phyloP scores from a whole-genome alignment of 30 jellyfish, hydroid and myxozoan species.

The Hydractinia symbiolongicarpus region DNA sequence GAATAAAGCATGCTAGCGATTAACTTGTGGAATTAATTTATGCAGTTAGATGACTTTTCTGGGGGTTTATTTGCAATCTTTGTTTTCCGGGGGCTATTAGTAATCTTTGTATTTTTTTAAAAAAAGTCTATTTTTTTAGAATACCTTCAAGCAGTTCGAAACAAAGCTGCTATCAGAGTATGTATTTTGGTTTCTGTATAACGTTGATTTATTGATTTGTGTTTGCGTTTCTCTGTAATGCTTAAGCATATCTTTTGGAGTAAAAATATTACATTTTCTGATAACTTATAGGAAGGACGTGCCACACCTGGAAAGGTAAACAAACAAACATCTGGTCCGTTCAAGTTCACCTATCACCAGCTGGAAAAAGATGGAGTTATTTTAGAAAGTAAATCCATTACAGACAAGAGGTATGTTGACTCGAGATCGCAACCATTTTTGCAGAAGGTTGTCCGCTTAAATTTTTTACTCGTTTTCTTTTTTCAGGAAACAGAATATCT shows the following conservation, averaged over 20 bases:
- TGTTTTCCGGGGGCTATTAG: no score
- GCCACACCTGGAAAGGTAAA: conserved; percentile 36
- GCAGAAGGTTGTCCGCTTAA: background rate
- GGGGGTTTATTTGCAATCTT: no score
- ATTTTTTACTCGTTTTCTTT: background rate
- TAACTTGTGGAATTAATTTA: no score
- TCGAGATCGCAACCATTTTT: background rate
- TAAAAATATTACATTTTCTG: no score
- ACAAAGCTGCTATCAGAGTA: conserved; percentile 90
- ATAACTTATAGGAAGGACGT: conserved; percentile 47
- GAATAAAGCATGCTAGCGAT: no score
- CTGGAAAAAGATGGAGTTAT: conserved; percentile 91
- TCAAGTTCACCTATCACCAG: conserved; percentile 50
- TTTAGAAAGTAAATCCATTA: conserved; percentile 64
- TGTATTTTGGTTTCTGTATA: background rate
- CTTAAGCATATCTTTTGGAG: background rate
- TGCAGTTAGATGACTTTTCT: no score
- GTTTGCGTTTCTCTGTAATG: background rate
- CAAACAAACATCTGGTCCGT: conserved; percentile 44
- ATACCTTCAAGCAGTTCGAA: conserved; percentile 78
- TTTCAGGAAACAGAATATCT: conserved; percentile 58
- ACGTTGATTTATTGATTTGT: background rate
- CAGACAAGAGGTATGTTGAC: conserved; percentile 62
- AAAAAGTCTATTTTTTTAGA: conserved; percentile 33
- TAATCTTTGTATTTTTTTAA: background rate